A percentile compares a stretch with the other conserved stretches of the same genome.
These are phyloP conservation scores for Ptilonorhynchus violaceus DNA, from an alignment of 2,113 vertebrate species.

Conservation along the genomic window DNA sequence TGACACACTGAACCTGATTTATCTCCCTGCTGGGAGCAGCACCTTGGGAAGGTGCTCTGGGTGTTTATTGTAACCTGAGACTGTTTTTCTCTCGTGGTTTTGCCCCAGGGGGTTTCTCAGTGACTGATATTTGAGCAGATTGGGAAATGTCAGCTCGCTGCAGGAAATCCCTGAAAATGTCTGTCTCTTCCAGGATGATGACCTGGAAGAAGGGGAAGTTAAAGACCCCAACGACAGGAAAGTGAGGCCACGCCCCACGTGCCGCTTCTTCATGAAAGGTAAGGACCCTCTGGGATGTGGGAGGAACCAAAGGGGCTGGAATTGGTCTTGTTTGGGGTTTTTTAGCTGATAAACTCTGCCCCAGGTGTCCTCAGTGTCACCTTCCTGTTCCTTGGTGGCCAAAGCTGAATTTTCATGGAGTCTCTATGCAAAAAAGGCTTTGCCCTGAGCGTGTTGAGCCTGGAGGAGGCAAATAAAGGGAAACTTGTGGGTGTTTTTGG, in stretches of 20 bases:
- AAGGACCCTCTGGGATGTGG: background rate
- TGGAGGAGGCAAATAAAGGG: background rate
- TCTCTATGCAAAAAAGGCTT: background rate
- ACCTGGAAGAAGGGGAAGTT: conserved; percentile 96
- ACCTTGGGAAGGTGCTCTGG: accelerated
- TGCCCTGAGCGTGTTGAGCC: background rate
- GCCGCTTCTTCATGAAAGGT: conserved; percentile 99
- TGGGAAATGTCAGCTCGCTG: background rate
- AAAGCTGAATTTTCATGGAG: background rate
- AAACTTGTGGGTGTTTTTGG: background rate
- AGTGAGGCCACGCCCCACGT: conserved; percentile 92
- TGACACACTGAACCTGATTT: background rate
- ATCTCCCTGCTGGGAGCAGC: background rate
- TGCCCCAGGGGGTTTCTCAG: background rate
- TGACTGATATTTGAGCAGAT: background rate
- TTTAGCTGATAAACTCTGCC: background rate
- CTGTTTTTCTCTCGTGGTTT: background rate
- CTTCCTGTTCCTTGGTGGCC: background rate
- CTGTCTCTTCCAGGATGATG: conserved; percentile 87
- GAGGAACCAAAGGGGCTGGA: background rate
- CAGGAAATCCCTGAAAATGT: background rate
- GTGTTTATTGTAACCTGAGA: background rate
- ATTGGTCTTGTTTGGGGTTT: accelerated
- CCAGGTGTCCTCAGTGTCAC: background rate
- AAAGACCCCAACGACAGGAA: conserved; percentile 96